Evolutionary conservation across 2,888 invertebrate genomes (phyloP), one percentile per base, ranked within the genome.

Genomic region (Metopia argyrocephala): DNA sequence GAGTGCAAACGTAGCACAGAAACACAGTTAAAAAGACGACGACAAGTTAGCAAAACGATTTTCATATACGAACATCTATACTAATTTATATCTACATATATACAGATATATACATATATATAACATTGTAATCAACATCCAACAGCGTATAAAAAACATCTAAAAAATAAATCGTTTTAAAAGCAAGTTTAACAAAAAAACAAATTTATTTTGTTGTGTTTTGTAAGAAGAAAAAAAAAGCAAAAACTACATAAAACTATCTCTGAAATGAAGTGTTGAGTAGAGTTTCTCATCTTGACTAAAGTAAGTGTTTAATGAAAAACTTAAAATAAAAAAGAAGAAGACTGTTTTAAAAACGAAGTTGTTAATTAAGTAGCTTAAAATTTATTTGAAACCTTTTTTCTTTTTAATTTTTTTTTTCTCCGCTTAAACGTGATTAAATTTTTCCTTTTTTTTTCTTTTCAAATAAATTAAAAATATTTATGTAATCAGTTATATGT

Each of bases 1-100:
- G 81, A 81, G 81, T 78, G 81, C 81, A 81, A 81, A 81, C 78
- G 81, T 81, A 81, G 81, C 81, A 81, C 81, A 78, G 81, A 78
- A 74, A 74, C 81, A 81, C 81, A 81, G 78, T 81, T 74, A 62
- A 27, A 38, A 62, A 28, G 62, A 66, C 57, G 50, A 69, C 38
- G 73, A 65, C 59, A 46, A 76, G n/a, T 66, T 61, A 54, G 66
- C 54, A 66, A 66, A 61, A 56, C 71, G 59, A n/a, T n/a, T 68
- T 78, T 56, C 56, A 68, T 61, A 54, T 73, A 78, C 71, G 78
- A 73, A 46, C 66, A 56, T 70, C n/a, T n/a, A 59, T 78, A 59
- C 7, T 12, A 3, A 48, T 66, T 52, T 75, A 61, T 66, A 31
- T 27, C 48, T 38, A 23, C 62, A 69, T 70, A 50, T 61, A 78